Percentiles rank a stretch among this genome's conserved stretches.
phyloP scores from a whole-genome alignment of 2,113 vertebrate genomes.

The Ammodytes dubius region DNA sequence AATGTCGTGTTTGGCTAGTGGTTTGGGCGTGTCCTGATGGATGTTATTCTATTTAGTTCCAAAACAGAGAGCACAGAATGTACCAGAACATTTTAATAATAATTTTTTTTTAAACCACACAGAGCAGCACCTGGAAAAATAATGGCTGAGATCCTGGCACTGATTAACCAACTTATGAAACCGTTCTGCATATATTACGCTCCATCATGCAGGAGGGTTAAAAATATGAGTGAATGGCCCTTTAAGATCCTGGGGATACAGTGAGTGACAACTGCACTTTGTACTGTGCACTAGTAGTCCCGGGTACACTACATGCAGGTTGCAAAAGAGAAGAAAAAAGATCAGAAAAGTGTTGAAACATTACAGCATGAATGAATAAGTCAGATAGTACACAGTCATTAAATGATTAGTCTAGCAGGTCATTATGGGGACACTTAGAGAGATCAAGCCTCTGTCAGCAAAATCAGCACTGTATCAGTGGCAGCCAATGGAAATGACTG shows the following conservation, averaged over 20 bases:
- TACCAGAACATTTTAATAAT: constrained; percentile 7
- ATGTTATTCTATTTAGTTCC: constrained; percentile 2
- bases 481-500: constrained; percentile 25
- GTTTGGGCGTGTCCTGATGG: constrained; percentile 14
- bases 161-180: constrained; percentile 4
- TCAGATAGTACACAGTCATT: constrained; percentile 12
- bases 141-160: not conserved
- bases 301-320: not conserved
- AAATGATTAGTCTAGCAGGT: constrained; percentile 13
- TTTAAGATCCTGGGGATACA: constrained; percentile 15
- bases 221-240: not conserved
- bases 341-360: not conserved
- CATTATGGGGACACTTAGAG: not conserved
- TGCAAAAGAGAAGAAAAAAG: not conserved
- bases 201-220: not conserved
- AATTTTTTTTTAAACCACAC: not conserved
- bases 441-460: not conserved
- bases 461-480: constrained; percentile 16
- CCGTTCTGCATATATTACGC: not conserved
- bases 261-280: not conserved
- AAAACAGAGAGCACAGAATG: not conserved
- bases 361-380: not conserved
- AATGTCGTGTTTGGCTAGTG: not conserved
- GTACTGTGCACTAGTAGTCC: not conserved
- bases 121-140: constrained; percentile 18